Conservation (phyloP, 2,888 invertebrate species). For the Carterocephalus palaemon region DNA sequence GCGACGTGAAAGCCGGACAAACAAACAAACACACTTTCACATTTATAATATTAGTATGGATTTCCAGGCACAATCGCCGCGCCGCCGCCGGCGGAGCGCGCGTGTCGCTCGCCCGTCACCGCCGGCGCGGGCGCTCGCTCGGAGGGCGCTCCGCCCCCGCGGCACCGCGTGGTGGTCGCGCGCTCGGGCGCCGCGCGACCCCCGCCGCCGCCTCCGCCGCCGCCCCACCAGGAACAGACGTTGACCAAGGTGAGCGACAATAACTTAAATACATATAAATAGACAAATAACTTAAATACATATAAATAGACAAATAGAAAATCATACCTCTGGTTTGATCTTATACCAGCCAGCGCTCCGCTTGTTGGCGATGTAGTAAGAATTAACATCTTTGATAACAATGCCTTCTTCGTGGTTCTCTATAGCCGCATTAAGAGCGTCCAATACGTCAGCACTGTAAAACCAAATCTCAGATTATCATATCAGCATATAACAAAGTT, state of each 20-base stretch:
- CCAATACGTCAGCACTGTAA: constrained; percentile 81
- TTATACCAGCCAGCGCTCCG: constrained; percentile 93
- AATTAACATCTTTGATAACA: constrained; percentile 88
- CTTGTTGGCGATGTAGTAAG: constrained; percentile 89
- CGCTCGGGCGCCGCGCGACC: constrained; percentile 33
- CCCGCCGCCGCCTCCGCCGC: constrained; percentile 31
- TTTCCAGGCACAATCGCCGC: background rate
- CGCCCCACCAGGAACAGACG: constrained; percentile 57
- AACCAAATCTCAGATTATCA: background rate
- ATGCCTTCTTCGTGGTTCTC: constrained; percentile 93
- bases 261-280: background rate
- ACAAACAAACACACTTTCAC: no score
- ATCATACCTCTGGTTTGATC: constrained; percentile 91
- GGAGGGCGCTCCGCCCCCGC: constrained; percentile 30
- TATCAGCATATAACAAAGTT: no score
- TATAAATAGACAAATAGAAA: no score
- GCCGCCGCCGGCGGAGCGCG: constrained; percentile 13
- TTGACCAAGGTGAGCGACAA: constrained; percentile 57
- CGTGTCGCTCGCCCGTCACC: constrained; percentile 24
- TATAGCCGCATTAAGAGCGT: constrained; percentile 88
- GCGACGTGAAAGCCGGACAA: no score
- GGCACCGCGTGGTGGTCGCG: constrained; percentile 44
- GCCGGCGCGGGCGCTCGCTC: no score
- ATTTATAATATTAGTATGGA: no score
- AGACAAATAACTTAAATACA: background rate